Conservation (phyloP, 2,888 invertebrate species). For the Pyralis farinalis region DNA sequence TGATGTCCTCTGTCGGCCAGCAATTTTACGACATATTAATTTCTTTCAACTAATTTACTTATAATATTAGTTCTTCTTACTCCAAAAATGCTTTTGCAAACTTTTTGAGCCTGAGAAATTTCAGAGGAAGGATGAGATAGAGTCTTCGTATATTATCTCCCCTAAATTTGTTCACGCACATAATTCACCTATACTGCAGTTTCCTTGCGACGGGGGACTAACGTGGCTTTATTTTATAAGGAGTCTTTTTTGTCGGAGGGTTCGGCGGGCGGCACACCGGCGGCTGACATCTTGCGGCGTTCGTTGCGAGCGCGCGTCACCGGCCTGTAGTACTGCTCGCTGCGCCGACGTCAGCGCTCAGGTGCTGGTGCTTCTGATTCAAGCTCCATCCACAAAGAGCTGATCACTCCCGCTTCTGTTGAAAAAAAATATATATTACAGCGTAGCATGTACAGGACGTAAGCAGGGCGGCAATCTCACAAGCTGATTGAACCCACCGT, state of each 20-base stretch:
- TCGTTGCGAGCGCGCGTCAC: constrained; percentile 65
- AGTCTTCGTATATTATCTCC: neutral
- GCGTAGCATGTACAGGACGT: too few relatives aligned
- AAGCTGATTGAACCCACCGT: too few relatives aligned
- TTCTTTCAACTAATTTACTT: too few relatives aligned
- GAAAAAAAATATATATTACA: too few relatives aligned
- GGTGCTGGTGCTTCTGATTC: constrained; percentile 62
- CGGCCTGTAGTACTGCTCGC: constrained; percentile 78
- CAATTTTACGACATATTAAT: too few relatives aligned
- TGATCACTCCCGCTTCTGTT: constrained; percentile 58
- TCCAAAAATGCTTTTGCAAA: too few relatives aligned
- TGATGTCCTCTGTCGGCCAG: too few relatives aligned
- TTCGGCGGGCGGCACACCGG: constrained; percentile 69
- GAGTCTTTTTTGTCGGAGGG: constrained; percentile 35
- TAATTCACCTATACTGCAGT: neutral
- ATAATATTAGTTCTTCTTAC: too few relatives aligned
- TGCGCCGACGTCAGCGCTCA: constrained; percentile 76
- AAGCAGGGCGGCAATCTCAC: too few relatives aligned
- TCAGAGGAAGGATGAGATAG: too few relatives aligned
- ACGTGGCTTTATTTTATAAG: constrained; percentile 38
- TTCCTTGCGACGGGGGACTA: constrained; percentile 1
- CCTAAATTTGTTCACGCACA: neutral
- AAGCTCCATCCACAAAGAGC: constrained; percentile 71
- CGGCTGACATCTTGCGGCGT: constrained; percentile 72
- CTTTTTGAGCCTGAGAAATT: too few relatives aligned